Evolutionary conservation across 2,797 vertebrate genomes (phyloP).

Genomic region (Gorsachius magnificus): DNA sequence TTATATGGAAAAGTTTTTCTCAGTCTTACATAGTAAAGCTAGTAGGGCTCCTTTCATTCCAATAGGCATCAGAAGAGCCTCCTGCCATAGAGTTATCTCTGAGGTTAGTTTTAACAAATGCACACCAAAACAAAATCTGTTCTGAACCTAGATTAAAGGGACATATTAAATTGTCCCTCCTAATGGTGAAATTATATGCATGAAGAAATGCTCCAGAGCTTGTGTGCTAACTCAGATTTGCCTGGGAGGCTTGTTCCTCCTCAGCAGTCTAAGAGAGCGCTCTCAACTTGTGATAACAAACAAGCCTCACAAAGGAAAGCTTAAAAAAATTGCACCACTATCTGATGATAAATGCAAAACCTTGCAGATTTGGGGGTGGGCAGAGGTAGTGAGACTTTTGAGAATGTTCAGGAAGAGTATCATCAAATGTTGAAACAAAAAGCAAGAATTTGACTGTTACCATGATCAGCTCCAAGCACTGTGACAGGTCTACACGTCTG

Average conservation of each 20-base stretch:
- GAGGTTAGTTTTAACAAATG: neutral
- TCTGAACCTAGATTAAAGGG: neutral
- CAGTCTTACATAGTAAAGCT: neutral
- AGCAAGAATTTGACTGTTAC: neutral
- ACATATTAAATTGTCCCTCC: neutral
- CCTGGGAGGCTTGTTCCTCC: neutral
- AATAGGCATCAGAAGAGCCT: neutral
- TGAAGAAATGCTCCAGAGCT: neutral
- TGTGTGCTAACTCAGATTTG: neutral
- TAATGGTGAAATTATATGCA: neutral
- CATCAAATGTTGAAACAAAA: neutral
- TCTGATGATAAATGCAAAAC: neutral
- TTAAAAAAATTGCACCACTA: neutral
- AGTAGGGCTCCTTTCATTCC: neutral
- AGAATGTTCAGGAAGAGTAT: neutral
- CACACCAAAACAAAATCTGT: neutral
- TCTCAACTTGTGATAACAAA: neutral
- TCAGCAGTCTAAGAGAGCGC: neutral
- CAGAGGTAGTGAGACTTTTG: neutral
- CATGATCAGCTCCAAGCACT: neutral
- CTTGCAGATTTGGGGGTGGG: neutral
- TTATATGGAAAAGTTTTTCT: neutral
- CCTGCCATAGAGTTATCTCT: neutral
- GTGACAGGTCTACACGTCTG: neutral
- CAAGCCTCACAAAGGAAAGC: neutral